Evolutionary conservation across 2,888 invertebrate genomes (phyloP).

Genomic region (Odontothrips loti): DNA sequence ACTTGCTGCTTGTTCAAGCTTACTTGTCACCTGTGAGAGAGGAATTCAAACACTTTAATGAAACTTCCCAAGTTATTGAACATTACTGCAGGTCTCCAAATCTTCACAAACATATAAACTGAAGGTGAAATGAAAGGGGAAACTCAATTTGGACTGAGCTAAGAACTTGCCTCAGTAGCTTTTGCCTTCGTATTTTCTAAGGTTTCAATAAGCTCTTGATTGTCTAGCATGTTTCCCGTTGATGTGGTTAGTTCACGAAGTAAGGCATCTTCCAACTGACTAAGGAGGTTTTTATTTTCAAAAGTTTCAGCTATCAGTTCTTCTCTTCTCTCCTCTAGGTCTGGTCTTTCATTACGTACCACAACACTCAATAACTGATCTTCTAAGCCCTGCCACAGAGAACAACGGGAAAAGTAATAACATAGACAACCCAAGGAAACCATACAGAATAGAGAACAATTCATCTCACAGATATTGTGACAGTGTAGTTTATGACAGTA

Average conservation of each 20-base stretch:
- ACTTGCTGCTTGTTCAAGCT: slow-evolving; percentile 68
- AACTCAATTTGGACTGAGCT: background rate
- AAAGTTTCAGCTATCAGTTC: slow-evolving; percentile 77
- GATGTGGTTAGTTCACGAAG: slow-evolving; percentile 79
- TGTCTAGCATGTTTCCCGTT: slow-evolving; percentile 89
- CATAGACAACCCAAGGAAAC: background rate
- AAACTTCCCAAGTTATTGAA: background rate
- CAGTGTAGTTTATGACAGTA: slow-evolving; percentile 86
- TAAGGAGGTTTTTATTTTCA: slow-evolving; percentile 76
- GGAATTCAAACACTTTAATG: slow-evolving; percentile 25
- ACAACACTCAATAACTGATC: slow-evolving; percentile 87
- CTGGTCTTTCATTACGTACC: slow-evolving; percentile 78
- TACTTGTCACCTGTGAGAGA: slow-evolving; percentile 58
- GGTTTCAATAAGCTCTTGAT: slow-evolving; percentile 77
- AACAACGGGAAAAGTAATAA: slow-evolving; percentile 30
- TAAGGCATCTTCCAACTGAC: slow-evolving; percentile 79
- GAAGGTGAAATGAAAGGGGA: background rate
- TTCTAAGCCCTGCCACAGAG: slow-evolving; percentile 66
- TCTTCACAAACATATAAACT: background rate
- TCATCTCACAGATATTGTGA: slow-evolving; percentile 65
- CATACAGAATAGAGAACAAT: background rate
- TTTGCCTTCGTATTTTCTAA: slow-evolving; percentile 86
- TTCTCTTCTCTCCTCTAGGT: slow-evolving; percentile 84
- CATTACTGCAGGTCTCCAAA: background rate
- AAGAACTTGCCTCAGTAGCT: slow-evolving; percentile 64